These are phyloP conservation scores for Bombus pascuorum DNA, from an alignment of 1,140 invertebrate genomes.

Conservation along the genomic window DNA sequence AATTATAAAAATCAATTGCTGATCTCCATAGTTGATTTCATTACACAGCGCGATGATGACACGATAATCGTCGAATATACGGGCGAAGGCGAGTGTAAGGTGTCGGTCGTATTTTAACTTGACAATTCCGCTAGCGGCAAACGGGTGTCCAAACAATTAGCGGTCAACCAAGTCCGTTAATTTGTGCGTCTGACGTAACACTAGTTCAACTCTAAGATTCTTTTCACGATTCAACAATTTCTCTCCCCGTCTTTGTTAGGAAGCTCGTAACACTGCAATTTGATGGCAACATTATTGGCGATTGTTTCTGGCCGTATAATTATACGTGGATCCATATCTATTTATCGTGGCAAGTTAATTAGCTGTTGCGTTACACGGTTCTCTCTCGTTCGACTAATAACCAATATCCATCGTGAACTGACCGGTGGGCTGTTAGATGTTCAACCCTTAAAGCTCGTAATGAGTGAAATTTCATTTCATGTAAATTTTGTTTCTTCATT, in stretches of 20 bases:
- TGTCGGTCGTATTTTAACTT: slow-evolving; percentile 48
- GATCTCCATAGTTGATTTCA: background rate
- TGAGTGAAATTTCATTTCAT: too few species aligned
- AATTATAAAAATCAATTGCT: background rate
- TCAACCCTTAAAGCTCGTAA: too few species aligned
- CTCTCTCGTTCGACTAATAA: background rate
- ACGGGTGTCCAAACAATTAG: slow-evolving; percentile 58
- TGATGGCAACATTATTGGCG: background rate
- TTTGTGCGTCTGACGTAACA: slow-evolving; percentile 23
- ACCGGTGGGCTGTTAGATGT: background rate
- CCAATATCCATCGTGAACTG: background rate
- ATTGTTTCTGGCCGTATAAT: background rate
- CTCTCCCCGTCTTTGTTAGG: background rate
- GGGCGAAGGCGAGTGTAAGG: background rate
- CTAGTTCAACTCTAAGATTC: background rate
- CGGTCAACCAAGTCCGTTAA: slow-evolving; percentile 27
- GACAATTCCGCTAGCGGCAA: slow-evolving; percentile 32
- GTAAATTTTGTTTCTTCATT: too few species aligned
- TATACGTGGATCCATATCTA: background rate
- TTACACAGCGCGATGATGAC: background rate
- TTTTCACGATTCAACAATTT: background rate
- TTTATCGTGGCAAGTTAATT: slow-evolving; percentile 11
- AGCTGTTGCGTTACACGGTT: background rate
- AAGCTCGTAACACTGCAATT: background rate
- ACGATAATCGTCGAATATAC: slow-evolving; percentile 11